Evolutionary conservation across 2,113 vertebrate species (phyloP), one percentile per base, ranked within the genome.

Genomic region (Cheirogaleus medius): DNA sequence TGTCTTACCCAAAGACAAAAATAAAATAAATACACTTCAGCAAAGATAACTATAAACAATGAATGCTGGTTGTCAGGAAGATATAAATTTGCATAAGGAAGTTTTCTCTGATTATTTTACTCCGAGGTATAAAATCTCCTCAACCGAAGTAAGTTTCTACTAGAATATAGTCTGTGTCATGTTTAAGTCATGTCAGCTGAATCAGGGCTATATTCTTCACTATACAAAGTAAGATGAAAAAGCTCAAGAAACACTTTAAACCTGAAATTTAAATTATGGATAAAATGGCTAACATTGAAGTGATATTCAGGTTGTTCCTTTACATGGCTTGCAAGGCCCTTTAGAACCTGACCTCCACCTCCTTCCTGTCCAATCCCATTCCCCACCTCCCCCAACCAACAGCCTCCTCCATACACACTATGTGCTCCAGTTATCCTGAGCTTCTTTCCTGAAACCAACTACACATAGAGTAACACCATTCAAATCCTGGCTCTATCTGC

Each of bases 21-120:
- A 39, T 82, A 63, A 83, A 90, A 77, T 66, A 73, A 94, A 91
- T 88, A 13, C 39, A 74, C 87, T 81, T 94, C 73, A 68, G 47
- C 12, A 80, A 85, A 81, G 18, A 90, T 54, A 87, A 73, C 60
- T 32, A 74, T 14, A 92, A 18, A 42, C 13, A 94, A 88, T 58
- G 54, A 69, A 73, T 7, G n/a, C 39, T 54, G 18, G 39, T 85
- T 73, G 12, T 94, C 78, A 92, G 29, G 49, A 95, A 85, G 73
- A 68, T 68, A 2, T 52, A 74, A 80, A 74, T 80, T 90, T 34
- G 81, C 8, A 6, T 23, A 97, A 73, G 27, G 14, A 92, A 88
- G 8, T 32, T 92, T 84, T 74, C 88, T 64, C 17, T 73, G 64
- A 27, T 86, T 81, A 76, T 52, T 90, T 93, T 66, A 58, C 29